Conservation (phyloP, 2,797 vertebrate species). For the Clarias platycephalus region DNA sequence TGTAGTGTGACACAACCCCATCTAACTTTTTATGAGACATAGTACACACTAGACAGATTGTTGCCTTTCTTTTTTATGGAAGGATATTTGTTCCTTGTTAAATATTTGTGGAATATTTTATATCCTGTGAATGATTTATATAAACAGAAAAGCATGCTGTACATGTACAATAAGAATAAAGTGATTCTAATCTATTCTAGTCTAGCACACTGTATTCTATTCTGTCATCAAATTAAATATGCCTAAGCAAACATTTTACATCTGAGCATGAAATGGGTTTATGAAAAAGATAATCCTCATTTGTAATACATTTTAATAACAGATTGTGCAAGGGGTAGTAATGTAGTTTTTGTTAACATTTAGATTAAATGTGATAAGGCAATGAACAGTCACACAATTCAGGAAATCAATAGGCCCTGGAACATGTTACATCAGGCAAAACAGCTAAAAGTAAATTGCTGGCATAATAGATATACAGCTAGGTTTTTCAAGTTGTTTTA, state of each 20-base stretch:
- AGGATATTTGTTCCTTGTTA: not conserved
- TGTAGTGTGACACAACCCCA: constrained; percentile 6
- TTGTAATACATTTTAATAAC: constrained; percentile 2
- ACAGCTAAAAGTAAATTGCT: constrained; percentile 41
- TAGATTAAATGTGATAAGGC: constrained; percentile 36
- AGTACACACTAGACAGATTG: not conserved
- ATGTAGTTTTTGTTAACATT: constrained; percentile 15
- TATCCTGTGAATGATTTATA: not conserved
- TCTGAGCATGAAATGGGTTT: constrained; percentile 2
- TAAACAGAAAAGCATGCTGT: not conserved
- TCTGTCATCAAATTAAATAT: constrained; percentile 1
- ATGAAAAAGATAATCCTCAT: constrained; percentile 11
- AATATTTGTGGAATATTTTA: not conserved
- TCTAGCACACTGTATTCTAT: not conserved
- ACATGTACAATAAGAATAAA: not conserved
- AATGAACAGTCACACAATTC: constrained; percentile 29
- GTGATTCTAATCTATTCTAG: not conserved
- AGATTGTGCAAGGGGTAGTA: not conserved
- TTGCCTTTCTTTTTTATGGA: not conserved
- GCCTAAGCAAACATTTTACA: not conserved
- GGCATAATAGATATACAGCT: constrained; percentile 40
- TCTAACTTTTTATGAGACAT: not conserved
- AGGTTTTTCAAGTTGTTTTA: constrained; percentile 47
- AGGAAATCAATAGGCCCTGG: constrained; percentile 37
- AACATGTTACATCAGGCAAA: constrained; percentile 46